Base-by-base conservation (phyloP, 2,888 invertebrate species). In the Myopa tessellatipennis region DNA sequence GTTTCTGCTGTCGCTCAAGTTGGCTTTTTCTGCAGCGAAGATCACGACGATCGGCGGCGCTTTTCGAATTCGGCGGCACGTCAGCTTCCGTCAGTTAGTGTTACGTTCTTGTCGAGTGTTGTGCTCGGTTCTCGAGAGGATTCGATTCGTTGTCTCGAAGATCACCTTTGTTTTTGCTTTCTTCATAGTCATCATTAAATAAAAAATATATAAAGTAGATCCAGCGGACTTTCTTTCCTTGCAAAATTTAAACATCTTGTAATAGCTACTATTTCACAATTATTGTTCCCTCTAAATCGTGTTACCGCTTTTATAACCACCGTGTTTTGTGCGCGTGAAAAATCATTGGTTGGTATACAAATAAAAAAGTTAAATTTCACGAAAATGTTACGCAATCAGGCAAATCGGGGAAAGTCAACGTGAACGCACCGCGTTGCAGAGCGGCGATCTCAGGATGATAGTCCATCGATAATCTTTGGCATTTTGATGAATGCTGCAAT, bases 91-190 rank as follows among this genome's bases (percentile, higher is more conserved):
- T 55, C 87, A 88, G 88, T 88, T 88, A 86, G 88, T 88, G 88
- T 88, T 88, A 88, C 87, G 88, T 89, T 86, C 87, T 89, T 87
- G 89, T 88, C 88, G 88, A 88, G 88, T 88, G 87, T 89, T 89
- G 88, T 88, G 88, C 89, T 88, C 87, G 88, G 86, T 86, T 87
- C 85, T 84, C 81, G 84, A 84, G 83, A 86, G 85, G 84, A 84
- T 87, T 86, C 84, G 83, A 84, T 87, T 86, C 84, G 83, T 84
- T 81, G 84, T 85, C 83, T 85, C 84, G 71, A 79, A 79, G 79
- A 80, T 81, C 81, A 79, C 79, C 78, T 81, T 81, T 79, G 80
- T 79, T 79, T 81, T 76, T 76, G 74, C 78, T 70, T 78, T 73
- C 77, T 61, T 60, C 61, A 61, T 74, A 76, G 71, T 65, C 79